Base-by-base conservation (phyloP, 1,140 invertebrate species). In the Diabrotica undecimpunctata region DNA sequence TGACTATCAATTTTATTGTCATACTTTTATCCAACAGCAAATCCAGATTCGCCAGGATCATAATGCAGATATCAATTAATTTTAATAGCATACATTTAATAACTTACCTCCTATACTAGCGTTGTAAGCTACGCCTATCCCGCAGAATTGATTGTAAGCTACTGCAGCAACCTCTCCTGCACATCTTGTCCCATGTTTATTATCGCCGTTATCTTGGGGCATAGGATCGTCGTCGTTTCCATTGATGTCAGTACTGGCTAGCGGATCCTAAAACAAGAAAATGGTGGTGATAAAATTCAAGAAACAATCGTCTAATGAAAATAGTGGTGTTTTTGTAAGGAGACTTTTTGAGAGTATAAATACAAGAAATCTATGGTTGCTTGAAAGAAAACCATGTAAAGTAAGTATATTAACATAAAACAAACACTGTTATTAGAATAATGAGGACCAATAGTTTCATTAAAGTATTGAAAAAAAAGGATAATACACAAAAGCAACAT, bases 191-290 rank as follows among this genome's bases (percentile, higher is more conserved):
- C 94, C 94, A 74, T 97, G 95, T 79, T 95, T 95, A 80, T 96
- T 96, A 76, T 95, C 93, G 6, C 93, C 94, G 78, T 95, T 94
- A 79, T 96, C 93, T 77, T 93, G 88, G 5, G 97, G 97, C 87
- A 93, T 97, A 5, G 97, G 97, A 82, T 99, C 96, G 68, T 90
- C 87, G 78, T 97, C 94, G 74, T 94, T 95, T 72, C 94, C 94
- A 75, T 99, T 99, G 74, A 99, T 97, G 81, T 99, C 97, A 8
- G 91, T 96, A 69, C 96, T 98, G 3, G 97, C 97, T 64, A 88
- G 82, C 5, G 92, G 88, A 82, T 98, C 95, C 92, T 94, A 78
- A 54, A 73, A 71, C 7, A 59, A 64, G 1, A 25, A 25, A 25
- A 25, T 2, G 25, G 12, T 1, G 46, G 2, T 5, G 1, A 10